Evolutionary conservation across 2,888 invertebrate genomes (phyloP).

Genomic region (Sesia apiformis): DNA sequence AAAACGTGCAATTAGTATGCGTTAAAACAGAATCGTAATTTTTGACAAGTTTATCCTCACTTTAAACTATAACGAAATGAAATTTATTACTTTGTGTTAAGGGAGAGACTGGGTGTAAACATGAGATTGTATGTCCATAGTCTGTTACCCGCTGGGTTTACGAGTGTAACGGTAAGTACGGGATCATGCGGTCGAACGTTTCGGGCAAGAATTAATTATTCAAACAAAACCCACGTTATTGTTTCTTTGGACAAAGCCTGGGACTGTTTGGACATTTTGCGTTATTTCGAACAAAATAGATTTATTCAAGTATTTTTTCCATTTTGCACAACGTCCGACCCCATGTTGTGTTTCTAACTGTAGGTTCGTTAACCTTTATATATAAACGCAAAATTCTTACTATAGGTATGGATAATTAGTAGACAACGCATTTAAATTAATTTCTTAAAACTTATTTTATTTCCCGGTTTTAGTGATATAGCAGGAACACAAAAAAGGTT

Average conservation of each 20-base stretch:
- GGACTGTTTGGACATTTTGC: constrained; percentile 68
- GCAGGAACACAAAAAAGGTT: too few relatives aligned
- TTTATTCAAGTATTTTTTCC: not conserved
- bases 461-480: too few relatives aligned
- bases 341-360: not conserved
- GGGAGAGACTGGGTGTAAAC: constrained; percentile 7
- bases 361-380: too few relatives aligned
- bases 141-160: constrained; percentile 50
- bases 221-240: constrained; percentile 60
- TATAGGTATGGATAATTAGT: too few relatives aligned
- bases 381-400: too few relatives aligned
- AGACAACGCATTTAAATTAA: too few relatives aligned
- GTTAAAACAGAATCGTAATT: not conserved
- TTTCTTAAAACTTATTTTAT: too few relatives aligned
- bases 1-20: not conserved
- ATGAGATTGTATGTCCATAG: constrained; percentile 21
- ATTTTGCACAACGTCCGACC: not conserved
- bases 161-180: constrained; percentile 52
- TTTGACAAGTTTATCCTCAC: not conserved
- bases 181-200: constrained; percentile 53
- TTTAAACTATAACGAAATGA: not conserved
- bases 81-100: constrained; percentile 16
- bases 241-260: constrained; percentile 47
- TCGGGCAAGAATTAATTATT: constrained; percentile 61
- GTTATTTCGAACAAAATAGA: constrained; percentile 50